Evolutionary conservation across 1,140 invertebrate species (phyloP).

Genomic region (Drosophila prosaltans): DNA sequence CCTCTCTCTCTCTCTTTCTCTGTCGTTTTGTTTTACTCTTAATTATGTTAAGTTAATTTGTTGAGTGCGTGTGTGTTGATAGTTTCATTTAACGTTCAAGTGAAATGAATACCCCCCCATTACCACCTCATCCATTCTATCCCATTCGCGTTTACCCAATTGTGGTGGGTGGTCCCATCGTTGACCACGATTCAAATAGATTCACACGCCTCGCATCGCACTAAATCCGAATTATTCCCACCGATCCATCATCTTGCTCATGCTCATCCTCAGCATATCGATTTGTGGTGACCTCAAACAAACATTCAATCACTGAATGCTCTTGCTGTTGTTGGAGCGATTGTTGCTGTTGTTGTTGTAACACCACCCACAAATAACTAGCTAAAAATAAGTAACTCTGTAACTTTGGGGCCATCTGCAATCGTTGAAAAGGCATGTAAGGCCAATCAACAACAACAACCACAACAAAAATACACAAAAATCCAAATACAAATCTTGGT

Average conservation of each 20-base stretch:
- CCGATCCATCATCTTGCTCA: conserved; percentile 67
- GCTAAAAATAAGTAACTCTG: conserved; percentile 15
- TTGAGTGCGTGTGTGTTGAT: conserved; percentile 37
- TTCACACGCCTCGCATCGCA: conserved; percentile 38
- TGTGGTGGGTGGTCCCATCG: conserved; percentile 54
- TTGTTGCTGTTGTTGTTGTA: conserved; percentile 53
- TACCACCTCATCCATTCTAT: background rate
- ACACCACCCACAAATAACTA: conserved; percentile 64
- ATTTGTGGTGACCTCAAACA: conserved; percentile 51
- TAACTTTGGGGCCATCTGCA: conserved; percentile 59
- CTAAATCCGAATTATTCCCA: conserved; percentile 51
- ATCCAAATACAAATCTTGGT: conserved; percentile 52
- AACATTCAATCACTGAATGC: conserved; percentile 63
- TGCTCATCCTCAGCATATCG: background rate
- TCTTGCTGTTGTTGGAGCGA: conserved; percentile 37
- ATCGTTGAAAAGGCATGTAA: conserved; percentile 55
- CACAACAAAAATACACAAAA: background rate
- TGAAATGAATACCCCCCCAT: conserved; percentile 46
- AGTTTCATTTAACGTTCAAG: conserved; percentile 55
- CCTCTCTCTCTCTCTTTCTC: too few relatives aligned
- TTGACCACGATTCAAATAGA: conserved; percentile 5
- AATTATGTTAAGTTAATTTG: conserved; percentile 64
- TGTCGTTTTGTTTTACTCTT: conserved; percentile 61
- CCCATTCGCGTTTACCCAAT: background rate
- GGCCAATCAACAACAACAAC: conserved; percentile 68